Conservation (phyloP, 2,888 invertebrate genomes). For the Maniola hyperantus region DNA sequence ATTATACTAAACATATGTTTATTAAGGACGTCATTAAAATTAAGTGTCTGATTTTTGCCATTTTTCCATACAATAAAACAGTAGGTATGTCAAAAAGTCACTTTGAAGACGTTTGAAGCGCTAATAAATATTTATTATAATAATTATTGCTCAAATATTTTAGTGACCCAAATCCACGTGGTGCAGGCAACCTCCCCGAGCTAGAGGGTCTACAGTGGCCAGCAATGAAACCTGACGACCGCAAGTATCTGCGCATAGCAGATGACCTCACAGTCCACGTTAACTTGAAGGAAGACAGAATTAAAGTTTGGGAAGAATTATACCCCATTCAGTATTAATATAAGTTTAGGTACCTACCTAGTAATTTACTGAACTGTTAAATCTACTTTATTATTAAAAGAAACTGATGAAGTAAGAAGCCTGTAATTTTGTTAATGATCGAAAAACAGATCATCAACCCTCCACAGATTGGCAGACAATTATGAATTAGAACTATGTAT, state of each 20-base stretch:
- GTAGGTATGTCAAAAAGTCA: too few species aligned
- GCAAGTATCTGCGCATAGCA: slow-evolving; percentile 53
- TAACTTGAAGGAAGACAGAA: slow-evolving; percentile 55
- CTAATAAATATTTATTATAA: neutral
- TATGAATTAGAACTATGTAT: too few species aligned
- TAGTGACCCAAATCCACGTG: slow-evolving; percentile 55
- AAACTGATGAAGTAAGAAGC: too few species aligned
- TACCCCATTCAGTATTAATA: slow-evolving; percentile 50
- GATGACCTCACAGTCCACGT: slow-evolving; percentile 44
- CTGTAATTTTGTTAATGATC: too few species aligned
- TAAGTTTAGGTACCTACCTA: neutral
- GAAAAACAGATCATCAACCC: too few species aligned
- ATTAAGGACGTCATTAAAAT: too few species aligned
- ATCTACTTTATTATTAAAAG: too few species aligned
- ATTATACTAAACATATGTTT: too few species aligned
- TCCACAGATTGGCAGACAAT: too few species aligned
- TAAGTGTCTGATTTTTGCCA: too few species aligned
- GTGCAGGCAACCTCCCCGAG: slow-evolving; percentile 41
- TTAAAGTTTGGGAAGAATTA: slow-evolving; percentile 59
- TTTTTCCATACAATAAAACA: too few species aligned
- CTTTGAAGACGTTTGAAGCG: neutral
- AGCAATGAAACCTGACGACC: slow-evolving; percentile 48
- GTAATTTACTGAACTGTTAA: too few species aligned
- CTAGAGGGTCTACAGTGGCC: slow-evolving; percentile 52
- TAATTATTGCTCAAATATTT: neutral